Percentiles rank a stretch among this genome's conserved stretches.
These are phyloP conservation scores for Zophobas atratus DNA, from an alignment of 1,140 invertebrate genomes.

Conservation along the genomic window DNA sequence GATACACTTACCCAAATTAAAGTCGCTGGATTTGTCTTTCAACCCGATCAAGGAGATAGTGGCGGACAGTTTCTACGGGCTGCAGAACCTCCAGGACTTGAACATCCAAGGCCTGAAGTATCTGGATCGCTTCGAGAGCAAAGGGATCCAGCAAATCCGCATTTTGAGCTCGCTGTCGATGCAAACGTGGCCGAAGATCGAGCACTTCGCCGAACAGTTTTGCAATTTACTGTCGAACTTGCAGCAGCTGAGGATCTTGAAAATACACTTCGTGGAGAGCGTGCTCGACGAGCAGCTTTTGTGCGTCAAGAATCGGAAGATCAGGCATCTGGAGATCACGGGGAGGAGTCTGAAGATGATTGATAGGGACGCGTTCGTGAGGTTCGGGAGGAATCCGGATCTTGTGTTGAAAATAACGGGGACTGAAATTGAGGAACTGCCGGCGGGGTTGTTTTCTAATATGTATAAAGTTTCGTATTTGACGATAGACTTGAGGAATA, in stretches of 20 bases:
- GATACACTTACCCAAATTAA: slow-evolving; percentile 63
- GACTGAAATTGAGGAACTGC: slow-evolving; percentile 82
- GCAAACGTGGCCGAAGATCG: slow-evolving; percentile 78
- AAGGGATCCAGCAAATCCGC: slow-evolving; percentile 75
- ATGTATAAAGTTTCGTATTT: slow-evolving; percentile 84
- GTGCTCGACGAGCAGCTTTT: slow-evolving; percentile 80
- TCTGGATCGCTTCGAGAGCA: slow-evolving; percentile 76
- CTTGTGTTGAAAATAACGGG: slow-evolving; percentile 82
- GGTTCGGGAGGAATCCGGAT: slow-evolving; percentile 76
- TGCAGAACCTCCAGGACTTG: slow-evolving; percentile 72
- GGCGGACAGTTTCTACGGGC: slow-evolving; percentile 71
- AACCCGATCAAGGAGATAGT: slow-evolving; percentile 66
- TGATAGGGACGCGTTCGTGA: slow-evolving; percentile 80
- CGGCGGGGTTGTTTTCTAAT: slow-evolving; percentile 82
- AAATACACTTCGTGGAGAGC: slow-evolving; percentile 78
- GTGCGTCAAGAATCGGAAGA: slow-evolving; percentile 80
- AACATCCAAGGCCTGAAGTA: slow-evolving; percentile 73
- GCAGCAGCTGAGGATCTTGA: slow-evolving; percentile 68
- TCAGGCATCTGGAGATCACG: slow-evolving; percentile 85
- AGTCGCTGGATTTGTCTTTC: slow-evolving; percentile 65
- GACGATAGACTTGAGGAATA: slow-evolving; percentile 86
- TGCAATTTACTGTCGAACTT: slow-evolving; percentile 74
- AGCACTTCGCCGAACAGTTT: slow-evolving; percentile 74
- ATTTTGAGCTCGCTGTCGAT: slow-evolving; percentile 75
- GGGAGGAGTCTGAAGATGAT: slow-evolving; percentile 80